Percentiles rank a stretch among this genome's conserved stretches.
These are phyloP conservation scores for Naja naja DNA, from an alignment of 2,113 vertebrate species.

Conservation along the genomic window DNA sequence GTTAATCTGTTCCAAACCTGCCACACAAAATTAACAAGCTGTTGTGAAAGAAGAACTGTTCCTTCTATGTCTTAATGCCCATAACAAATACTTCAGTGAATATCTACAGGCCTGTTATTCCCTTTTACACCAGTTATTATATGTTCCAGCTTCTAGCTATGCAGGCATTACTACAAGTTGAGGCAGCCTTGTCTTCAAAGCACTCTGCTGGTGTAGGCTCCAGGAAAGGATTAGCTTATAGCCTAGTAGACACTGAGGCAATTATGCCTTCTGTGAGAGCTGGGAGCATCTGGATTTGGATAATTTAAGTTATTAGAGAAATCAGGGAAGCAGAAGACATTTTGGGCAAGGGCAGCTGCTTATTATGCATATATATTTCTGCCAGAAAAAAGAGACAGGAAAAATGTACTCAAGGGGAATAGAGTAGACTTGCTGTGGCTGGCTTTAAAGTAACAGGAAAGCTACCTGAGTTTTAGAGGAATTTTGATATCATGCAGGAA, in stretches of 20 bases:
- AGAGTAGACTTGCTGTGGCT: constrained; percentile 18
- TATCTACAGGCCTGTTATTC: background rate
- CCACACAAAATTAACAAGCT: background rate
- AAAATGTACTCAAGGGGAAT: background rate
- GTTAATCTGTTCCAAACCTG: background rate
- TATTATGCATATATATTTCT: background rate
- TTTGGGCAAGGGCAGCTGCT: constrained; percentile 10
- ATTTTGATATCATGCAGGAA: constrained; percentile 15
- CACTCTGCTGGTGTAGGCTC: constrained; percentile 15
- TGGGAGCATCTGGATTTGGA: constrained; percentile 22
- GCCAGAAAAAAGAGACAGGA: background rate
- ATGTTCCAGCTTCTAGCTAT: background rate
- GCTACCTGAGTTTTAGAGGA: background rate
- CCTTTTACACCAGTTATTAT: background rate
- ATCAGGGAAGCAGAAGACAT: constrained; percentile 45
- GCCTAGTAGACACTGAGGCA: background rate
- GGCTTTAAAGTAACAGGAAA: constrained; percentile 5
- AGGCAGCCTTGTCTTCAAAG: constrained; percentile 29
- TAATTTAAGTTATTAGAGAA: constrained; percentile 14
- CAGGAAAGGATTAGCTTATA: constrained; percentile 41
- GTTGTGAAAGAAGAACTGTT: background rate
- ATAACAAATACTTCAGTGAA: background rate
- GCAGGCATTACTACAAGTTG: constrained; percentile 17
- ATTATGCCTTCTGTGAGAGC: background rate
- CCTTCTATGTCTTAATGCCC: background rate